Evolutionary conservation across 2,888 invertebrate species (phyloP), one percentile per base, ranked within the genome.

Genomic region (Alloscopus bannaensis): DNA sequence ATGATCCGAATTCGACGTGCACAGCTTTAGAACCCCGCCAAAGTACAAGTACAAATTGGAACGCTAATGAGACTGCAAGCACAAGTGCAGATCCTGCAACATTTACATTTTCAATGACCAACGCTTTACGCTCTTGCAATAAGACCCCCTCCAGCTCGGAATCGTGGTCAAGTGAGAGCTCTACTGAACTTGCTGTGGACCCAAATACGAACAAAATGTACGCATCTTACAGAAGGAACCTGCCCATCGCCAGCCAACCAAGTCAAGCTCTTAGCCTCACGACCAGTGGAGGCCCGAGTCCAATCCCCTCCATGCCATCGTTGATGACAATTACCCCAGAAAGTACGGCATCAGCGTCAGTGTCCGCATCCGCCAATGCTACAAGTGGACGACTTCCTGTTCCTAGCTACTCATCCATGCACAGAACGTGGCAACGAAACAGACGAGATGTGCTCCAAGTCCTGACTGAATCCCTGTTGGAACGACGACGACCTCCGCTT

Each of bases 101-200:
- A 6, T 29, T 52, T 3, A 40, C 40, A 50, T 28, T 60, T 26
- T 16, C 78, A 16, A 57, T 78, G 50, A 36, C 62, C 11, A 64
- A 64, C 28, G 40, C 78, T 29, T 45, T 77, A 28, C 36, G 60
- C 42, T 77, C 77, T n/a, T 71, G 78, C 29, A 65, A 79, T 1
- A 86, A 86, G 45, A 84, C 86, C 1, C 85, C 86, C 16, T 85
- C 86, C 18, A 85, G 86, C 68, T 86, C 86, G 1, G 86, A 86
- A 75, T 86, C 86, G 3, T 85, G 85, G 84, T 83, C 85, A 29
- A 85, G 85, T 79, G 84, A 79, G 40, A 83, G 84, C 60, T 86
- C 86, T 8, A 83, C 84, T 4, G 86, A 86, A 69, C 52, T 86
- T 6, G 82, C 86, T 18, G 83, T 85, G 3, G 86, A 86, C 59